A percentile compares a stretch with the other conserved stretches of the same genome.
phyloP scores from a whole-genome alignment of 2,113 vertebrate genomes.

The Anguilla rostrata region DNA sequence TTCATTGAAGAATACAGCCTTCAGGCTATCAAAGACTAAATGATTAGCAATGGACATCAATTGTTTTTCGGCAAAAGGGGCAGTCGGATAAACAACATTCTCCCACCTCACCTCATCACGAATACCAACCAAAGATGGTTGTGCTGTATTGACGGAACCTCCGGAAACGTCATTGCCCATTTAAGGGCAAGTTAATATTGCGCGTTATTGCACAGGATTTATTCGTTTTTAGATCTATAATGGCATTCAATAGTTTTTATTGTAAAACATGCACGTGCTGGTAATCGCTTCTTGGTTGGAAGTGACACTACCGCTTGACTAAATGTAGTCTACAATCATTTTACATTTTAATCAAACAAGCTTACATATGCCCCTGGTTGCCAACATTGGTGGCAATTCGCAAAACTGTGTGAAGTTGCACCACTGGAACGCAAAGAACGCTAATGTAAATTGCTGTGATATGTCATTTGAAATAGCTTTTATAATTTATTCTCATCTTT shows the following conservation, averaged over 20 bases:
- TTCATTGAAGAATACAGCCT: too few relatives aligned
- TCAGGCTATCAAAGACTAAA: neutral
- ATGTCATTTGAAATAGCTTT: neutral
- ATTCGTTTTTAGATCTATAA: too few relatives aligned
- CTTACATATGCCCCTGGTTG: neutral
- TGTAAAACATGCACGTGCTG: too few relatives aligned
- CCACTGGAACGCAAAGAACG: slow-evolving; percentile 28
- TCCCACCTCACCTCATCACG: neutral
- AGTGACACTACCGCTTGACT: too few relatives aligned
- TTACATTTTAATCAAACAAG: neutral
- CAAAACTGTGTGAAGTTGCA: neutral
- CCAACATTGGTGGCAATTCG: neutral
- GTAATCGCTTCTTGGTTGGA: too few relatives aligned
- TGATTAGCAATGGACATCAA: neutral
- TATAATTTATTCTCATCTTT: neutral
- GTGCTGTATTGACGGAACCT: slow-evolving; percentile 51
- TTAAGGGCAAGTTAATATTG: slow-evolving; percentile 40
- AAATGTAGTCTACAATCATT: too few relatives aligned
- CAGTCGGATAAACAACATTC: neutral
- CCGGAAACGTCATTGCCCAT: slow-evolving; percentile 55
- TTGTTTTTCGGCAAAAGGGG: neutral
- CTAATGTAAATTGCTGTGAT: neutral
- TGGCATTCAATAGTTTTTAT: too few relatives aligned
- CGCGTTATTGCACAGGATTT: neutral
- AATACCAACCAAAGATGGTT: neutral